Conservation (phyloP, 2,888 invertebrate species). For the Blastobasis adustella region DNA sequence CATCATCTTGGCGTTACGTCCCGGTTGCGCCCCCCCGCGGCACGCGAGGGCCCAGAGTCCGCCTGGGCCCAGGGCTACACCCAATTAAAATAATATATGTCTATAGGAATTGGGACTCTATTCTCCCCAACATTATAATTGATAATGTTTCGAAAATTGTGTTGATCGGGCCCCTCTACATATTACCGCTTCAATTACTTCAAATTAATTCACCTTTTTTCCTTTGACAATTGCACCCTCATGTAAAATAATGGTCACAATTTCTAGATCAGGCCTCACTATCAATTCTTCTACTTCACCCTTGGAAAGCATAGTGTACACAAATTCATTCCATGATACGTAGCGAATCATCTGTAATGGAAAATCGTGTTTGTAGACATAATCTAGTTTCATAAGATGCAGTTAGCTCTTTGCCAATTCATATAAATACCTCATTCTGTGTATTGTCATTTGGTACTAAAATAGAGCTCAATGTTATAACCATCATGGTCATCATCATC, state of each 20-base stretch:
- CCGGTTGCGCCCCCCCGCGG: too few relatives aligned
- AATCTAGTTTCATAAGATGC: not conserved
- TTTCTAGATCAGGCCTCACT: constrained; percentile 88
- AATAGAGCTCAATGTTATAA: constrained; percentile 82
- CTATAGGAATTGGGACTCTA: too few relatives aligned
- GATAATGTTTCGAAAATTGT: too few relatives aligned
- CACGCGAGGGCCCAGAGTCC: too few relatives aligned
- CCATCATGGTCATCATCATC: constrained; percentile 84
- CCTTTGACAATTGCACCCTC: constrained; percentile 93
- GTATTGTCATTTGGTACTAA: constrained; percentile 80
- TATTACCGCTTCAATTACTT: too few relatives aligned
- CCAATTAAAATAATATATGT: not conserved
- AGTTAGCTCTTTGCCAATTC: not conserved
- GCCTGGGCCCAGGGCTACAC: too few relatives aligned
- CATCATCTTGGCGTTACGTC: too few relatives aligned
- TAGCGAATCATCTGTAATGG: constrained; percentile 77
- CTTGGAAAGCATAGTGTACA: constrained; percentile 93
- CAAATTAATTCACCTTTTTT: constrained; percentile 62
- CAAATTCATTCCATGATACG: constrained; percentile 97
- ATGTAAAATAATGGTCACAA: constrained; percentile 88
- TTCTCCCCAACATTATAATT: too few relatives aligned
- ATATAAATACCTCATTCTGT: constrained; percentile 79
- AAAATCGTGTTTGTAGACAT: not conserved
- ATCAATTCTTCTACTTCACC: constrained; percentile 94
- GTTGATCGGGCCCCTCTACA: too few relatives aligned